Percentiles rank a stretch among this genome's conserved stretches.
Evolutionary conservation across 2,888 invertebrate genomes (phyloP).

Genomic region (Cinara cedri): DNA sequence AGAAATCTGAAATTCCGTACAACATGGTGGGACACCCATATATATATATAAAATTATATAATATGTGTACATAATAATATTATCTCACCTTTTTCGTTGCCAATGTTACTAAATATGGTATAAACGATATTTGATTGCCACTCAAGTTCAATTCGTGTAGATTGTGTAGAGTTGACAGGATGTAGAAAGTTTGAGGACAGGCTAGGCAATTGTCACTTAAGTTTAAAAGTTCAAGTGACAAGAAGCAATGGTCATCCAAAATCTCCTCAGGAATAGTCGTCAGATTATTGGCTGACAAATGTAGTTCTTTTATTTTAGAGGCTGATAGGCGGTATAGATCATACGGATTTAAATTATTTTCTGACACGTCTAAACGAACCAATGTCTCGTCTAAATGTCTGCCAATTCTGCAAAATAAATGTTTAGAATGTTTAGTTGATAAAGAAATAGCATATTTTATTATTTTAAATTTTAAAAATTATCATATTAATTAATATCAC

Average conservation of each 20-base stretch:
- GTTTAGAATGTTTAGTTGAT: too few species aligned
- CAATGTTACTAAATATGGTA: constrained; percentile 39
- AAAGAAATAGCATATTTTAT: too few species aligned
- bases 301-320: constrained; percentile 13
- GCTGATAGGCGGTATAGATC: constrained; percentile 4
- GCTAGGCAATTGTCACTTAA: constrained; percentile 30
- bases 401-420: constrained; percentile 1
- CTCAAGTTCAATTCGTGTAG: constrained; percentile 16
- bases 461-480: not conserved
- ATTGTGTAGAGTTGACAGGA: constrained; percentile 33
- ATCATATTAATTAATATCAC: not conserved
- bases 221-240: constrained; percentile 7
- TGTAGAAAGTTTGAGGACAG: not conserved
- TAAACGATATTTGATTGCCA: constrained; percentile 7
- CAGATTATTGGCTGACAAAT: not conserved
- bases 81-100: not conserved
- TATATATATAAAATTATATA: too few species aligned
- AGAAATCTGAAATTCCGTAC: too few species aligned
- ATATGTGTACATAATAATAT: constrained; percentile 4
- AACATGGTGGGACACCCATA: too few species aligned
- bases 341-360: constrained; percentile 15
- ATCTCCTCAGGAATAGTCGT: constrained; percentile 1
- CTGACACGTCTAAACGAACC: constrained; percentile 23
- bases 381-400: constrained; percentile 8
- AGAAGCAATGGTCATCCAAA: not conserved